Percentiles rank a stretch among this genome's conserved stretches.
Evolutionary conservation across 2,797 vertebrate genomes (phyloP).

Genomic region (Helarctos malayanus): DNA sequence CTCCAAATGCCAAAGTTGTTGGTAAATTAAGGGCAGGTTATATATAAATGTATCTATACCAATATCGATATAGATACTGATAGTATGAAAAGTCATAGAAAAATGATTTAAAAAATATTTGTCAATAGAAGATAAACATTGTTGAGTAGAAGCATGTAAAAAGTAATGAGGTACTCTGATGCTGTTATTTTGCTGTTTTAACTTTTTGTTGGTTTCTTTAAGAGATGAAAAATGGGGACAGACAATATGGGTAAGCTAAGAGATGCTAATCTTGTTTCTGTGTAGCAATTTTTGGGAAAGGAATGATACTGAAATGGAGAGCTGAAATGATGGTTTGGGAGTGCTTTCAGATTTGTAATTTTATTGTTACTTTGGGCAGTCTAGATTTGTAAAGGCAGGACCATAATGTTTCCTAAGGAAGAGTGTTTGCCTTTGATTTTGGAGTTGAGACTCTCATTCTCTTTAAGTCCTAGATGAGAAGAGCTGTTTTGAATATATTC

Average conservation of each 20-base stretch:
- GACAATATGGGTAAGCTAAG: not conserved
- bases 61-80: not conserved
- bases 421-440: not conserved
- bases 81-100: slow-evolving; percentile 47
- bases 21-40: slow-evolving; percentile 18
- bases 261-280: not conserved
- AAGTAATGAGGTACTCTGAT: not conserved
- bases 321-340: not conserved
- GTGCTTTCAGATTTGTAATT: slow-evolving; percentile 14
- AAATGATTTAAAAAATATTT: slow-evolving; percentile 36
- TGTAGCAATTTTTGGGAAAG: not conserved
- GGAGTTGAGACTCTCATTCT: slow-evolving; percentile 28
- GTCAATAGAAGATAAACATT: not conserved
- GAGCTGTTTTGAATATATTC: slow-evolving; percentile 12
- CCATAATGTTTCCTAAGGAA: slow-evolving; percentile 41
- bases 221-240: not conserved
- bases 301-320: not conserved
- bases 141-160: not conserved
- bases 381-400: not conserved
- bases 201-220: not conserved
- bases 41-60: not conserved
- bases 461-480: slow-evolving; percentile 8
- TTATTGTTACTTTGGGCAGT: slow-evolving; percentile 38
- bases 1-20: not conserved
- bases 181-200: not conserved